Percentiles rank a stretch among this genome's conserved stretches.
Conservation (phyloP, 2,888 invertebrate species). For the Drosophila stalkeri region DNA sequence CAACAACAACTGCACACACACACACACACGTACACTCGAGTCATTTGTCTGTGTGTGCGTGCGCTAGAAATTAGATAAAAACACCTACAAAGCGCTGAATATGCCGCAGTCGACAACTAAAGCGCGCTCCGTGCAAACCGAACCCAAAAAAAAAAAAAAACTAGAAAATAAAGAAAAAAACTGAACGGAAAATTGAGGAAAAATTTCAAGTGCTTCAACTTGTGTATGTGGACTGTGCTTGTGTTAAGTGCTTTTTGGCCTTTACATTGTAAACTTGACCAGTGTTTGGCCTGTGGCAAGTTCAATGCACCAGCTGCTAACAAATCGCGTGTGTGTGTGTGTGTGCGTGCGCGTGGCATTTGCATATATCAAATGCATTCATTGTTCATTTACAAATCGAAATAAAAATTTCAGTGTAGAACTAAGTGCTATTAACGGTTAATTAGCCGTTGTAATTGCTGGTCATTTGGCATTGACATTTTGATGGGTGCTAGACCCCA, state of each 20-base stretch:
- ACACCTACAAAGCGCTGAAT: constrained; percentile 78
- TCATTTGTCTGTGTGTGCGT: constrained; percentile 35
- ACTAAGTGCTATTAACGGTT: constrained; percentile 9
- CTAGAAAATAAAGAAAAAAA: constrained; percentile 2
- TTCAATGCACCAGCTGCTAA: constrained; percentile 50
- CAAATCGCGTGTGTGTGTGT: background rate
- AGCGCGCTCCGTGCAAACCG: constrained; percentile 75
- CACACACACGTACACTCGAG: constrained; percentile 9
- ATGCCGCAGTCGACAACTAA: constrained; percentile 80
- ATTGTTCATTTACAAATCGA: constrained; percentile 4
- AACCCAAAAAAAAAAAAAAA: constrained; percentile 8
- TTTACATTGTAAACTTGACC: constrained; percentile 47
- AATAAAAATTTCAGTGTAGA: background rate
- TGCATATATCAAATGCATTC: constrained; percentile 4
- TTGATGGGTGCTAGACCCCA: background rate
- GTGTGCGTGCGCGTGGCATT: background rate
- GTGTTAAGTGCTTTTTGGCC: constrained; percentile 22
- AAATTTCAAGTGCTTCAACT: constrained; percentile 15
- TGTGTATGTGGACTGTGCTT: background rate
- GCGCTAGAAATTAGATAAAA: constrained; percentile 81
- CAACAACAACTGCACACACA: constrained; percentile 52
- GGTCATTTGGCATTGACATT: constrained; percentile 51
- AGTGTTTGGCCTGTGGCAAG: constrained; percentile 38
- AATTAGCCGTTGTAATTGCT: constrained; percentile 27
- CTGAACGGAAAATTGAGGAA: constrained; percentile 14